Percentiles rank a stretch among this genome's conserved stretches.
Evolutionary conservation across 2,888 invertebrate species (phyloP).

Genomic region (Liposcelis brunnea): DNA sequence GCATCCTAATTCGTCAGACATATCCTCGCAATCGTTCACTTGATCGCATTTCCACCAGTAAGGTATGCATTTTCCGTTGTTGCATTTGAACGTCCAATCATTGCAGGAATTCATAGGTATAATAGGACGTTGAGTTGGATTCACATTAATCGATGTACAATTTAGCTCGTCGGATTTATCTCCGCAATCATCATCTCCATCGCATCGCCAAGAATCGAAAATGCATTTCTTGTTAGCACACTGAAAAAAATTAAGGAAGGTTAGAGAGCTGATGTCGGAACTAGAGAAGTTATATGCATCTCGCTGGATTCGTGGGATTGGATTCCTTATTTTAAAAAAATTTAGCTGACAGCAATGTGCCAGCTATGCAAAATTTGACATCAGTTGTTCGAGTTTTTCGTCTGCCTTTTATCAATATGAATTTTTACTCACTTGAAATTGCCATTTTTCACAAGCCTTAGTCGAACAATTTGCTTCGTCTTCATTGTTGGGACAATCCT

Average conservation of each 20-base stretch:
- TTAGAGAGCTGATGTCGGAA: too few species aligned
- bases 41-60: constrained; percentile 61
- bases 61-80: constrained; percentile 49
- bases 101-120: constrained; percentile 31
- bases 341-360: too few species aligned
- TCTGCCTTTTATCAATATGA: background rate
- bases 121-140: background rate
- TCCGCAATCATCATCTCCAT: constrained; percentile 62
- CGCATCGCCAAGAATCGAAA: constrained; percentile 34
- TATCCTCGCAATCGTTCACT: constrained; percentile 58
- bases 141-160: constrained; percentile 29
- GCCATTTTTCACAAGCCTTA: constrained; percentile 23
- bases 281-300: too few species aligned
- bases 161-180: constrained; percentile 51
- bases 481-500: constrained; percentile 29
- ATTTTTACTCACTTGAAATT: constrained; percentile 16
- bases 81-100: constrained; percentile 64
- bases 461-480: constrained; percentile 29
- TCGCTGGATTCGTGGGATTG: too few species aligned
- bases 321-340: too few species aligned
- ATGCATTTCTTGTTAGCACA: constrained; percentile 14
- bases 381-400: background rate
- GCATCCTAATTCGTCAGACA: constrained; percentile 52
- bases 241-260: constrained; percentile 11
- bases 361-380: background rate